Percentiles rank a stretch among this genome's conserved stretches.
Evolutionary conservation across 2,797 vertebrate species (phyloP).

Genomic region (Margarornis squamiger): DNA sequence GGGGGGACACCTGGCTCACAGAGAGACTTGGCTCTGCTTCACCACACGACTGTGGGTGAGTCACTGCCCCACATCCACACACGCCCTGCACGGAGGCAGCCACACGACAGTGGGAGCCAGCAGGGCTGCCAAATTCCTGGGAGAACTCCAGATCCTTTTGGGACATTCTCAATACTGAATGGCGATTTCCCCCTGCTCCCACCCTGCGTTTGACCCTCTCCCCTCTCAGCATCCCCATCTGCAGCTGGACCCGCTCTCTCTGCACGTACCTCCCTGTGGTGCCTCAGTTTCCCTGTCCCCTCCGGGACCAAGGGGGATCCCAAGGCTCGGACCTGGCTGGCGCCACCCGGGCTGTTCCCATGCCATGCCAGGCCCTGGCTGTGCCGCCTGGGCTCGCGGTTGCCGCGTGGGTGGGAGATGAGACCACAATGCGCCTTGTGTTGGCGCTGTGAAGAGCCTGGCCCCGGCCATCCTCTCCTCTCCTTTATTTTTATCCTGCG

Average conservation of each 20-base stretch:
- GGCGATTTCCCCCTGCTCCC: rapidly evolving
- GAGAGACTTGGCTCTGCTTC: neutral
- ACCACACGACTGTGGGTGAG: neutral
- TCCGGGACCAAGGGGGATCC: rapidly evolving
- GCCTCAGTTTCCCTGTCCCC: neutral
- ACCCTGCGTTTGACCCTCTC: rapidly evolving
- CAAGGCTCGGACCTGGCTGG: neutral
- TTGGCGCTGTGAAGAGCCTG: neutral
- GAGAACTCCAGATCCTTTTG: rapidly evolving
- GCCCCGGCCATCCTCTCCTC: neutral
- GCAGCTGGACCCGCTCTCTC: rapidly evolving
- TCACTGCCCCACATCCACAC: neutral
- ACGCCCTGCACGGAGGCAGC: neutral
- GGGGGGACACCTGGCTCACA: rapidly evolving
- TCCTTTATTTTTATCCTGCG: neutral
- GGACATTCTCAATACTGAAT: rapidly evolving
- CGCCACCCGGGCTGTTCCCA: rapidly evolving
- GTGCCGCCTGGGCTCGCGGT: rapidly evolving
- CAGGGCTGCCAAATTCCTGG: neutral
- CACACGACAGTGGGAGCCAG: neutral
- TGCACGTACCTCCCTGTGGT: neutral
- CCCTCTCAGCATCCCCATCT: neutral
- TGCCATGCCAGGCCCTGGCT: neutral
- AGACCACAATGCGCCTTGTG: neutral
- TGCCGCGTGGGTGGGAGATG: neutral